Base-by-base conservation (phyloP, 2,797 vertebrate genomes). In the Tiaroga cobitis region DNA sequence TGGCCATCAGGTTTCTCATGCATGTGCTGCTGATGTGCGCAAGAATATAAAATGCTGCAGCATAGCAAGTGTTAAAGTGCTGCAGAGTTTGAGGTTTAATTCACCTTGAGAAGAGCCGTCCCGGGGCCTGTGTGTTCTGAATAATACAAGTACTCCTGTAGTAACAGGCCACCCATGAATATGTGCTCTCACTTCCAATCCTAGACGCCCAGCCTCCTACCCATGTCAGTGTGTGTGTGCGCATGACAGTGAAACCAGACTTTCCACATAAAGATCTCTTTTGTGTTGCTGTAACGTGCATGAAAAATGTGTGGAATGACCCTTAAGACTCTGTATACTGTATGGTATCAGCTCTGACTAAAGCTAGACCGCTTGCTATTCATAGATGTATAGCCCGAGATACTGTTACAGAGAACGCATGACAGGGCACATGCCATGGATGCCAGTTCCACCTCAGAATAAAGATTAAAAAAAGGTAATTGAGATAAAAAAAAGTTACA, bases 351-450 rank as follows among this genome's bases (percentile, higher is more conserved):
- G 59, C 24, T 70, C 49, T 11, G 34, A 19, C 49, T 8, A 34
- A 63, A 49, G 59, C 19, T 26, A 75, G 39, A 73, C 21, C 26
- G 70, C 8, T 46, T 11, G 29, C 41, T 75, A 74, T 83, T 75
- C 70, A 83, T 74, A 83, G 39, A 63, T 10, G 29, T 18, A 74
- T 41, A 65, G 41, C 29, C 74, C 73, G 80, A 67, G 85, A 67
- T 80, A 80, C 70, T 85, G 61, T 89, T 85, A 85, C 78, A 19
- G 13, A 46, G 56, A 29, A 79, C 3, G 34, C 29, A 26, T 65
- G 34, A 13, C 11, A n/a, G 13, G 15, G n/a, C 72, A 13, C 41
- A 65, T 8, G 37, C 24, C 39, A 59, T 39, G 15, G 24, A 41
- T 10, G 75, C 34, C 8, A 11, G 4, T n/a, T 59, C 26, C 43